Conservation (phyloP, 2,888 invertebrate genomes). For the Herminia tarsipennalis region DNA sequence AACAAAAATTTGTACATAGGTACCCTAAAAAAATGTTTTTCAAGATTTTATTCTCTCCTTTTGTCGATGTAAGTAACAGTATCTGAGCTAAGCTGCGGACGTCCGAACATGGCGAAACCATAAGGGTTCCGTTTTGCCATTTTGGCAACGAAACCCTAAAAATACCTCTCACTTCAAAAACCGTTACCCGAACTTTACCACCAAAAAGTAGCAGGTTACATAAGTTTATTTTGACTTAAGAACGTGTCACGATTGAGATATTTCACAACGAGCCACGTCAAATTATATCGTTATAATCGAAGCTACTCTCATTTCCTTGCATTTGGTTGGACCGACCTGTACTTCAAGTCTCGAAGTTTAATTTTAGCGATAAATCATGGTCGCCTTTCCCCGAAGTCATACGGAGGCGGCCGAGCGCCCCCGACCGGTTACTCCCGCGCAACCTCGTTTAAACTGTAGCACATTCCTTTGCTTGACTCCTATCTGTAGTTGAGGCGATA, state of each 20-base stretch:
- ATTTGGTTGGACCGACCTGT: conserved; percentile 44
- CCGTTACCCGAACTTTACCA: conserved; percentile 24
- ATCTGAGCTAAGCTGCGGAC: too few relatives aligned
- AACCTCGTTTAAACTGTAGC: conserved; percentile 86
- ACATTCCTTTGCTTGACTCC: conserved; percentile 72
- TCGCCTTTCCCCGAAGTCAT: conserved; percentile 81
- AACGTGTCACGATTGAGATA: conserved; percentile 53
- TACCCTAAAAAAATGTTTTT: too few relatives aligned
- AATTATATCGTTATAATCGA: conserved; percentile 53
- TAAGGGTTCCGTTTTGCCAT: too few relatives aligned
- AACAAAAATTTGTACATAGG: too few relatives aligned
- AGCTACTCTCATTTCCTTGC: conserved; percentile 51
- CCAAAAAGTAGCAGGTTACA: conserved; percentile 29
- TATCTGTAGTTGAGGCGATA: conserved; percentile 62
- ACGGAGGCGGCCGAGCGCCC: conserved; percentile 67
- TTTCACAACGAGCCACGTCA: conserved; percentile 44
- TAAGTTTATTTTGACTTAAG: conserved; percentile 38
- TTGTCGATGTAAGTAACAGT: too few relatives aligned
- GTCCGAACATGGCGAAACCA: too few relatives aligned
- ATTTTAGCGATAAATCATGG: conserved; percentile 82
- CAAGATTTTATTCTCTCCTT: too few relatives aligned
- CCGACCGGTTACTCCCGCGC: conserved; percentile 79
- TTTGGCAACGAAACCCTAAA: too few relatives aligned
- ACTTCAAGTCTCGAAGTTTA: conserved; percentile 56
- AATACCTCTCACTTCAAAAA: too few relatives aligned